These are phyloP conservation scores for Argentina silus DNA, from an alignment of 2,797 vertebrate species.

Conservation along the genomic window DNA sequence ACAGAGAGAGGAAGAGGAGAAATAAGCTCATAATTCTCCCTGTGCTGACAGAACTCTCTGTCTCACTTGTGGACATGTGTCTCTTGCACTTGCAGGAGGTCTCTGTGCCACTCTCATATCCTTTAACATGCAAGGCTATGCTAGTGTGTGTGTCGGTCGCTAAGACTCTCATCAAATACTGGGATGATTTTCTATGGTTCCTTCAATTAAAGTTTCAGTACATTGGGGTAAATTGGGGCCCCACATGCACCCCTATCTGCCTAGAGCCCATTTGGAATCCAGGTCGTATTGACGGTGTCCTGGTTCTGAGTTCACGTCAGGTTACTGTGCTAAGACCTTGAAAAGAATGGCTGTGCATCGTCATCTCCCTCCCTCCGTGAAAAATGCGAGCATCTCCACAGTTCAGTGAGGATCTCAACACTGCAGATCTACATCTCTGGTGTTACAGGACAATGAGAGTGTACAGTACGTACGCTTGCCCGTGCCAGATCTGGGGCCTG, in stretches of 20 bases:
- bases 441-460: neutral
- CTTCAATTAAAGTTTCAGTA: neutral
- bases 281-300: constrained; percentile 19
- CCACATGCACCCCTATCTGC: neutral
- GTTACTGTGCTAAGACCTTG: constrained; percentile 72
- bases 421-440: constrained; percentile 26
- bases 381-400: neutral
- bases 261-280: constrained; percentile 10
- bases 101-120: constrained; percentile 26
- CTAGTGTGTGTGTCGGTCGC: neutral
- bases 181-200: neutral
- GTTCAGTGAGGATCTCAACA: constrained; percentile 22
- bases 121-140: constrained; percentile 25
- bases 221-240: neutral
- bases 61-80: constrained; percentile 1
- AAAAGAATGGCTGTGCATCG: constrained; percentile 39
- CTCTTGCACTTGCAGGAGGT: constrained; percentile 24
- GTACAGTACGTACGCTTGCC: constrained; percentile 22
- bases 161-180: neutral
- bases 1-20: neutral
- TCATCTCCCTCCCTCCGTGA: constrained; percentile 18
- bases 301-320: constrained; percentile 64
- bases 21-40: constrained; percentile 16
- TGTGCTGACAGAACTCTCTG: constrained; percentile 1
- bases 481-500: constrained; percentile 66